Conservation (phyloP, 2,888 invertebrate genomes). For the Meghimatium bilineatum region DNA sequence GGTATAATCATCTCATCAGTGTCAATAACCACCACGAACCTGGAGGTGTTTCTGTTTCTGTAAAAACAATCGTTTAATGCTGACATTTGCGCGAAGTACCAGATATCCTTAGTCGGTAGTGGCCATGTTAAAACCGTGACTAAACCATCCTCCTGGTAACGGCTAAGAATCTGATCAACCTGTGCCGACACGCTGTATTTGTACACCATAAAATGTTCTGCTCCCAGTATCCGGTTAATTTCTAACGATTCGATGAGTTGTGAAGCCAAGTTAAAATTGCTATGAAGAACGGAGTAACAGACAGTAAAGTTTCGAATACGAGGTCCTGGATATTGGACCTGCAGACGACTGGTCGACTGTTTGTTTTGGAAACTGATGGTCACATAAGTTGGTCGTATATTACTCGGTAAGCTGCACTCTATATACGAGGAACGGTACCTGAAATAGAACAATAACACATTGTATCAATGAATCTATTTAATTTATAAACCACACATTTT, state of each 20-base stretch:
- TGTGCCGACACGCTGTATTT: conserved; percentile 1
- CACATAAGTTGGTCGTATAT: not conserved
- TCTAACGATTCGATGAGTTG: conserved; percentile 34
- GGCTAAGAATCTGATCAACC: not conserved
- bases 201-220: conserved; percentile 39
- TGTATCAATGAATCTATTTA: no score
- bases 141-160: conserved; percentile 22
- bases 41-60: conserved; percentile 17
- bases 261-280: not conserved
- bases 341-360: not conserved
- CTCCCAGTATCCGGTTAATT: conserved; percentile 37
- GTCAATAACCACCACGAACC: conserved; percentile 26
- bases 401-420: not conserved
- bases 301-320: conserved; percentile 16
- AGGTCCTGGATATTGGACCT: not conserved
- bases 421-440: not conserved
- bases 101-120: not conserved
- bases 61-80: conserved; percentile 37
- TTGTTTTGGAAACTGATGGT: not conserved
- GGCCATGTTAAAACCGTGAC: conserved; percentile 34
- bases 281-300: not conserved
- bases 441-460: not conserved
- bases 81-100: conserved; percentile 19
- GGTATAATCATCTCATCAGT: conserved; percentile 18
- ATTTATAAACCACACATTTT: no score